A percentile compares a stretch with the other conserved stretches of the same genome.
phyloP scores from a whole-genome alignment of 2,113 vertebrate genomes.

The Alces alces region DNA sequence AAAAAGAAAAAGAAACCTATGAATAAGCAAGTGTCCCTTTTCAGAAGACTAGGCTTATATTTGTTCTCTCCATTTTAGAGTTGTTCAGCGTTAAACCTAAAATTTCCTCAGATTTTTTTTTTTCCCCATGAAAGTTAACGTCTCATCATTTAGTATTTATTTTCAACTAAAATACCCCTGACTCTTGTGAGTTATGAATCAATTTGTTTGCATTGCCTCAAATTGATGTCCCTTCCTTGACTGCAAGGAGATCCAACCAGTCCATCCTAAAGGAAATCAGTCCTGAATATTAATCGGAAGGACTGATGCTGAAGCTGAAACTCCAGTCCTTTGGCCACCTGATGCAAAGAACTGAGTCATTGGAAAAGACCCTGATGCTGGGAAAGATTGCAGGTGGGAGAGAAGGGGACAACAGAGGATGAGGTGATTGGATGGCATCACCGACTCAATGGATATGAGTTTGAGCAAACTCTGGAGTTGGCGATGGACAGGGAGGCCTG shows the following conservation, averaged over 20 bases:
- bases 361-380: background rate
- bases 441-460: rapidly evolving
- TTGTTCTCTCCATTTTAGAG: background rate
- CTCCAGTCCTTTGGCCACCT: background rate
- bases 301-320: background rate
- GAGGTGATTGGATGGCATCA: background rate
- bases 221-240: rapidly evolving
- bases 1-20: background rate
- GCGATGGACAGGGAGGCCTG: background rate
- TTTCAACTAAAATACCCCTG: background rate
- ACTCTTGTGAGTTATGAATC: background rate
- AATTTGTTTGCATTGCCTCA: background rate
- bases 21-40: background rate
- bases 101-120: no score
- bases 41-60: background rate
- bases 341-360: rapidly evolving
- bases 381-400: rapidly evolving
- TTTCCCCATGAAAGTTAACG: background rate
- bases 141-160: background rate
- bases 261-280: background rate
- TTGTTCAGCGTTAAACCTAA: background rate
- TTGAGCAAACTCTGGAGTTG: background rate
- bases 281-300: background rate
- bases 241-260: background rate
- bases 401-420: rapidly evolving